Conservation (phyloP, 2,113 vertebrate genomes). For the Anthoscopus minutus region DNA sequence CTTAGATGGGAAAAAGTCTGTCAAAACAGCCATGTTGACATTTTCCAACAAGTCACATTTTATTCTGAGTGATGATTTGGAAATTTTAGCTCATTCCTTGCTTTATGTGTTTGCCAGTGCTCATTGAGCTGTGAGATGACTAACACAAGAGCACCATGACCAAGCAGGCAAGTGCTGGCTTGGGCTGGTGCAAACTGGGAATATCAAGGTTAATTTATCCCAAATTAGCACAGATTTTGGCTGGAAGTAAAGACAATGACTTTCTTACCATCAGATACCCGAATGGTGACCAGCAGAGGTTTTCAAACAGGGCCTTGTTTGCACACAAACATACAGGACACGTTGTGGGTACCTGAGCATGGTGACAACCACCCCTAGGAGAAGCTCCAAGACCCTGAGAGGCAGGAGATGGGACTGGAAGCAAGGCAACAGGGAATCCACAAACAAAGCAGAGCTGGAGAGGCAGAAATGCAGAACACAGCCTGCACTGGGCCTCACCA, state of each 20-base stretch:
- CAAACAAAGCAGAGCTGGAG: rapidly evolving
- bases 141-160: background rate
- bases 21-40: conserved; percentile 50
- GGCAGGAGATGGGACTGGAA: background rate
- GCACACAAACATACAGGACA: background rate
- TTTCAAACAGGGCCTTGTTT: background rate
- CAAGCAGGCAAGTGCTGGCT: background rate
- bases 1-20: conserved; percentile 1
- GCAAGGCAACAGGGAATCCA: rapidly evolving
- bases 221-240: background rate
- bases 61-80: background rate
- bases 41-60: conserved; percentile 32
- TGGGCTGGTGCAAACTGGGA: background rate
- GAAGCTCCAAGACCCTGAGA: background rate
- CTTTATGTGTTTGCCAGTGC: background rate
- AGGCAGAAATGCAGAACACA: rapidly evolving
- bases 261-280: background rate
- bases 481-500: background rate
- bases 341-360: rapidly evolving
- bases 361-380: rapidly evolving
- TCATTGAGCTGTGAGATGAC: background rate
- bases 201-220: background rate
- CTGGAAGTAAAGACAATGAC: background rate
- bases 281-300: rapidly evolving
- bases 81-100: conserved; percentile 14